These are phyloP conservation scores for Arvicola amphibius DNA, from an alignment of 2,797 vertebrate species.

Conservation along the genomic window DNA sequence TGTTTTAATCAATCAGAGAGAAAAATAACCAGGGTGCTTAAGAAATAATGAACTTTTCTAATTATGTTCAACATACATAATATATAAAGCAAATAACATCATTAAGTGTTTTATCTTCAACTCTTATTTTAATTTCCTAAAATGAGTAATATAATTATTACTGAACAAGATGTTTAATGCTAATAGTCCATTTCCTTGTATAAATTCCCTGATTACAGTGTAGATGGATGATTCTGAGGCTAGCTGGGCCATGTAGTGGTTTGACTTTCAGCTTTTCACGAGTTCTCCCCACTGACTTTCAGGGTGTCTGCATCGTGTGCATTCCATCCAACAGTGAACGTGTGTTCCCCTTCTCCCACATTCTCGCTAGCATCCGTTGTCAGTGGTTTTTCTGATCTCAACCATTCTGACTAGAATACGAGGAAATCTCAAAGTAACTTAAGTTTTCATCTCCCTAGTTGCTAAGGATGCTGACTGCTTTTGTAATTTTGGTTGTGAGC, in stretches of 20 bases:
- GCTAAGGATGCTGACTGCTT: not conserved
- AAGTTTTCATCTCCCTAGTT: not conserved
- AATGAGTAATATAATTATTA: conserved; percentile 5
- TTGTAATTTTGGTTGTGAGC: too few relatives aligned
- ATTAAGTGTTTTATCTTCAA: conserved; percentile 15
- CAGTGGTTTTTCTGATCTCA: too few relatives aligned
- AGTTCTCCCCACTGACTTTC: not conserved
- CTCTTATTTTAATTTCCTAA: conserved; percentile 22
- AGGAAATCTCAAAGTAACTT: not conserved
- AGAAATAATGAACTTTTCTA: conserved; percentile 35
- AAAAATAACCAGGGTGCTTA: not conserved
- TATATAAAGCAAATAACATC: not conserved
- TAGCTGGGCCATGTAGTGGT: too few relatives aligned
- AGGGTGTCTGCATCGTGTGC: not conserved
- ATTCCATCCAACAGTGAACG: too few relatives aligned
- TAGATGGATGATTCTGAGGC: not conserved
- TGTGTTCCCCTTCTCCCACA: too few relatives aligned
- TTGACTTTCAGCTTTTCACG: not conserved
- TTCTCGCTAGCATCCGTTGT: too few relatives aligned
- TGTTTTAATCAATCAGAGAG: not conserved
- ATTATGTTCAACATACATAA: conserved; percentile 10
- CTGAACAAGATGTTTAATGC: conserved; percentile 15
- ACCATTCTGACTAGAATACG: not conserved
- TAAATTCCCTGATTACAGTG: not conserved
- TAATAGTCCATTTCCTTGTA: not conserved